A percentile compares a stretch with the other conserved stretches of the same genome.
Conservation (phyloP, 2,888 invertebrate species). For the Himalopsyche kuldschensis region DNA sequence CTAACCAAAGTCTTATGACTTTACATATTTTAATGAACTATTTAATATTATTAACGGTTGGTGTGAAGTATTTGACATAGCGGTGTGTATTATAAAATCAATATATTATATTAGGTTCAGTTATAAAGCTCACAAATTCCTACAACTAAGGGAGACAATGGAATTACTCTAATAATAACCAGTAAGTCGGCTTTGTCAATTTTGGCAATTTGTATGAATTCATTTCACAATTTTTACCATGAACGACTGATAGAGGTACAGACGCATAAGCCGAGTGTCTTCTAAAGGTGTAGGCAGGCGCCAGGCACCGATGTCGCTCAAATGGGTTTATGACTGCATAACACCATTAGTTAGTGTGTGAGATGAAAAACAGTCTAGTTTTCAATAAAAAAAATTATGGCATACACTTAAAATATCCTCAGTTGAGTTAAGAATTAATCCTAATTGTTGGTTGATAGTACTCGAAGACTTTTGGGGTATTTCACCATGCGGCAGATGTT, state of each 20-base stretch:
- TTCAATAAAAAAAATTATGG: not conserved
- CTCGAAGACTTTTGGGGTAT: not conserved
- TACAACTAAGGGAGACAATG: not conserved
- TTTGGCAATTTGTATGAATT: not conserved
- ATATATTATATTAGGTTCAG: not conserved
- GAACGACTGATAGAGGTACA: constrained; percentile 43
- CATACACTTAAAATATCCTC: not conserved
- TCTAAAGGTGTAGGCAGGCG: constrained; percentile 50
- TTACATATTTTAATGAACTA: too few species aligned
- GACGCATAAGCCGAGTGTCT: constrained; percentile 54
- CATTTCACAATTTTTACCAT: constrained; percentile 23
- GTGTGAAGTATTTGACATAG: not conserved
- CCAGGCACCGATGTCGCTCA: constrained; percentile 51
- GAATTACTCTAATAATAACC: not conserved
- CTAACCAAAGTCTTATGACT: too few species aligned
- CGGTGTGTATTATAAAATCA: not conserved
- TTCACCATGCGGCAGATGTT: not conserved
- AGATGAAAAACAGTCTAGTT: not conserved
- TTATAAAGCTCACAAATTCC: not conserved
- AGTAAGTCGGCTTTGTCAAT: not conserved
- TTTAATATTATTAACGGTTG: too few species aligned
- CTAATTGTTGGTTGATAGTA: not conserved
- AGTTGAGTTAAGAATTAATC: not conserved
- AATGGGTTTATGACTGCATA: constrained; percentile 53
- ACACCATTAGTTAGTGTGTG: constrained; percentile 7